Evolutionary conservation across 2,888 invertebrate genomes (phyloP), one percentile per base, ranked within the genome.

Genomic region (Rhimphoctona megacephalus): DNA sequence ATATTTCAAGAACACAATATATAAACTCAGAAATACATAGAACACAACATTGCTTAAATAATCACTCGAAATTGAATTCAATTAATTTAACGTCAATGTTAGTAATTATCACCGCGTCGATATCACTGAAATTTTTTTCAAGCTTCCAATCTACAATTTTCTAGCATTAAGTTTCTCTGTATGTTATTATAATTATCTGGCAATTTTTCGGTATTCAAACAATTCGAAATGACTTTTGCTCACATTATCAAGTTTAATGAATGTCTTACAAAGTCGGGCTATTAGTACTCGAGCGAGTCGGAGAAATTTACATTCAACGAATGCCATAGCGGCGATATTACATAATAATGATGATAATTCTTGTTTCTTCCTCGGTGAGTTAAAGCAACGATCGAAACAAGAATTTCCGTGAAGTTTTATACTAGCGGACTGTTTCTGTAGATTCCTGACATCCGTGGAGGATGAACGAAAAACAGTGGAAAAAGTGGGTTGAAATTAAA

Each of bases 401-500:
- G 69, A 85, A 79, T 83, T 83, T 76, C 79, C 61, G 77, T 46
- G 30, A 82, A 80, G 54, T 83, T 54, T 70, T 76, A 76, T 73
- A 30, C 46, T 33, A 36, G 25, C 61, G 39, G 66, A 74, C 77
- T 17, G 69, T 46, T 43, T 70, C 30, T 22, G 57, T 54, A 61
- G 49, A 83, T 69, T 66, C 46, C 33, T 67, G 17, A 67, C 54
- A 43, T 70, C 69, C 73, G 39, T 17, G 74, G 57, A 61, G 67
- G 72, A 86, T 67, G 78, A 74, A 81, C 43, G 81, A 78, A 66
- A 84, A 57, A 79, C 43, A 57, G 83, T 49, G 57, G 64, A 87
- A 88, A 89, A 89, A 86, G 82, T 78, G 80, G 78, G 72, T 78
- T 83, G 80, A 86, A 88, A 89, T 89, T 88, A 89, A 90, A 89